Evolutionary conservation across 2,797 vertebrate species (phyloP), one percentile per base, ranked within the genome.

Genomic region (Onychomys leucogaster): DNA sequence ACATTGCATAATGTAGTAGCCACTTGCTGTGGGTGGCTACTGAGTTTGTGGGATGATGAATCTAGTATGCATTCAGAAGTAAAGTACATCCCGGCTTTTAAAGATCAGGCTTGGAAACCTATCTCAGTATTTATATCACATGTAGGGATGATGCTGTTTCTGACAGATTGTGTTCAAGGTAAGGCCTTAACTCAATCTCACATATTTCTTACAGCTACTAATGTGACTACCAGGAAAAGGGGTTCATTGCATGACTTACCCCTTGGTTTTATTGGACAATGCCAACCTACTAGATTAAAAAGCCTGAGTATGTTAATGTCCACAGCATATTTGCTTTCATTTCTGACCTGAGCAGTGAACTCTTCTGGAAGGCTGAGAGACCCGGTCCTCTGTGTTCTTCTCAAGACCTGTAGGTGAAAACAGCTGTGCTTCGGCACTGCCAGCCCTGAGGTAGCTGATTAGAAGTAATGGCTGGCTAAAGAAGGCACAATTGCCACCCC

Each of bases 61-160:
- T 75, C 80, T 77, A 19, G 9, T 85, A 25, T 82, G 77, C 88
- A 92, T 94, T 96, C 55, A 86, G 25, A 95, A 65, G 4, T 90
- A 76, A 94, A 90, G 46, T 73, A 83, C 16, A 52, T 32, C 34
- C 8, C 52, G 11, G 23, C 21, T 80, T 96, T 96, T 83, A 95
- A 91, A 96, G 57, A 37, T 46, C 71, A 88, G 67, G 4, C 75
- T 41, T 91, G 75, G 83, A 55, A 76, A 65, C 67, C 59, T 71
- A 57, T 32, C 23, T 32, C 23, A 65, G 0, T 91, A 76, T 76
- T 96, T 84, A 59, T 37, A 61, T 90, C 86, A 75, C 34, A 43
- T 63, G 7, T 90, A 85, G 13, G n/a, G 32, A 87, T 80, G 65
- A 78, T 88, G 93, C 91, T 84, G 69, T 84, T 96, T 93, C 67